Conservation (phyloP, 2,113 vertebrate genomes). For the Scytalopus superciliaris region DNA sequence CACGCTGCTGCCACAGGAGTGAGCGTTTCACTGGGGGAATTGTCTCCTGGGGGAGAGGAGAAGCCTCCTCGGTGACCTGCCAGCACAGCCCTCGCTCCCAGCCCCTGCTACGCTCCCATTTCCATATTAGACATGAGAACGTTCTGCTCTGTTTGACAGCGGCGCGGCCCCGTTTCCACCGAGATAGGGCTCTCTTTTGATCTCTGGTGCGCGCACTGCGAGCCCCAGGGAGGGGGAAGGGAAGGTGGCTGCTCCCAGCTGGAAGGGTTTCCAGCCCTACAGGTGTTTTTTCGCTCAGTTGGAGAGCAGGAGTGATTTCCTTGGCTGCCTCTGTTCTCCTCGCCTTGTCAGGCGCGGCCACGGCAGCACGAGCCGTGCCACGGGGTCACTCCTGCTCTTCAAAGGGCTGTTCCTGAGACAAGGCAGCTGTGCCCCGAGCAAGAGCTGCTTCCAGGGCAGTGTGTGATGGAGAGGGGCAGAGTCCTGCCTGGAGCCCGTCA, state of each 20-base stretch:
- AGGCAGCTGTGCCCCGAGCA: not conserved
- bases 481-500: not conserved
- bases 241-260: not conserved
- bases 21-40: not conserved
- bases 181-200: constrained; percentile 32
- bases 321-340: not conserved
- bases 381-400: not conserved
- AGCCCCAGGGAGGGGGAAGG: not conserved
- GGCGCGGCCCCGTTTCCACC: not conserved
- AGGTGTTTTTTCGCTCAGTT: constrained; percentile 26
- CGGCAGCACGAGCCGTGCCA: not conserved
- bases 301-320: not conserved
- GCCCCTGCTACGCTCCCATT: not conserved
- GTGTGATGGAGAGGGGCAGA: not conserved
- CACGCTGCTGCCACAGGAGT: not conserved
- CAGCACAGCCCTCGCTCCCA: not conserved
- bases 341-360: not conserved
- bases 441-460: not conserved
- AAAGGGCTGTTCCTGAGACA: not conserved
- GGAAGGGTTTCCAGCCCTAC: constrained; percentile 29
- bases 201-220: not conserved
- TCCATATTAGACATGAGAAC: constrained; percentile 10
- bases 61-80: not conserved
- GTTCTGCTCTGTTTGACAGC: constrained; percentile 48
- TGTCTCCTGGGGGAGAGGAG: not conserved